Evolutionary conservation across 2,888 invertebrate species (phyloP), one percentile per base, ranked within the genome.

Genomic region (Argyresthia goedartella): DNA sequence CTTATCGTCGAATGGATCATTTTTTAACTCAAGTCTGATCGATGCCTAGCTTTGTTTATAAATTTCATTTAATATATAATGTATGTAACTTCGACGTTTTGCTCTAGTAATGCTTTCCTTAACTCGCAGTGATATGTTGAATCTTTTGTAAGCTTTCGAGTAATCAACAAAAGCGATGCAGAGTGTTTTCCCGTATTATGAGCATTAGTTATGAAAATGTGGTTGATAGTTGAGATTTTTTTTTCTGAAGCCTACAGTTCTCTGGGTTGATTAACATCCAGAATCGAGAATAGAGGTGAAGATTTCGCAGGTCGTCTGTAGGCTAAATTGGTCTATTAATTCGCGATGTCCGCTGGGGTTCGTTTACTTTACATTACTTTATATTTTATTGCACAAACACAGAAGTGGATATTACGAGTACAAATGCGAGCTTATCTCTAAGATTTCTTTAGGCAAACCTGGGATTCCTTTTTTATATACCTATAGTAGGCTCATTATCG

Each of bases 291-390:
- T 47, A 8, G 15, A 2, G 1, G 53, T 34, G 42, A 53, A 53
- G 1, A 50, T 14, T 42, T 53, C 50, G 15, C 50, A 53, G 1
- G 46, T 4, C 13, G 14, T 47, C 45, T 42, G 46, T 42, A 50
- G 33, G 8, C 50, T 33, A 35, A 46, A 53, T 53, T 13, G 53
- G 53, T 50, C 53, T 50, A 13, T 53, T 50, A 35, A 50, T 44
- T 25, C n/a, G n/a, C n/a, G 8, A 52, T 52, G n/a, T 14, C 6
- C 9, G 9, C 9, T n/a, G 52, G 52, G 14, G 47, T 41, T 4
- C 52, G 46, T 43, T 53, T 53, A n/a, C n/a, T n/a, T n/a, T n/a
- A n/a, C n/a, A n/a, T n/a, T n/a, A n/a, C n/a, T n/a, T n/a, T n/a
- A n/a, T n/a, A n/a, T n/a, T n/a, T n/a, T n/a, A n/a, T n/a, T n/a